These are phyloP conservation scores for Micrasema minimum DNA, from an alignment of 1,140 invertebrate species.

Conservation along the genomic window DNA sequence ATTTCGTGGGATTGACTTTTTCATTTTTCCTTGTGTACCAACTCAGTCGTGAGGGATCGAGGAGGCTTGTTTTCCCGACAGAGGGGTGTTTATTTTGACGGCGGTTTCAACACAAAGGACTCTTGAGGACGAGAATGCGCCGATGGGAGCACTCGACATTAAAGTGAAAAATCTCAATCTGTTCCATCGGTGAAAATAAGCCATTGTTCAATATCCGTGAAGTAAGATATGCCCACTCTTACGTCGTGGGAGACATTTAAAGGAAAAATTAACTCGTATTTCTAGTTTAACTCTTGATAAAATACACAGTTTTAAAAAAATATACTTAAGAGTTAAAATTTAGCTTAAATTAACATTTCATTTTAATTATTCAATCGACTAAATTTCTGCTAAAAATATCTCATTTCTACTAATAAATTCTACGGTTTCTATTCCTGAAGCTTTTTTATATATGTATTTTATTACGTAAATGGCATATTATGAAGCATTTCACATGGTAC, in stretches of 20 bases:
- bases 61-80: constrained; percentile 34
- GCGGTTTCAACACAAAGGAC: constrained; percentile 32
- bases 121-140: constrained; percentile 2
- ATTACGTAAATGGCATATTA: too few relatives aligned
- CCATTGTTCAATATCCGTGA: constrained; percentile 25
- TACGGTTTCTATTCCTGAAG: too few relatives aligned
- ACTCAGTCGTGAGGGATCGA: constrained; percentile 35
- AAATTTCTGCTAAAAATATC: too few relatives aligned
- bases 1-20: constrained; percentile 31
- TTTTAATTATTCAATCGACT: too few relatives aligned
- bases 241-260: constrained; percentile 5
- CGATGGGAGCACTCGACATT: constrained; percentile 26
- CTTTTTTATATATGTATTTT: too few relatives aligned
- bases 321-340: too few relatives aligned
- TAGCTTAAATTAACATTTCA: too few relatives aligned
- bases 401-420: too few relatives aligned
- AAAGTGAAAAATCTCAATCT: constrained; percentile 36
- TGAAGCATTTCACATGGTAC: too few relatives aligned
- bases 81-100: constrained; percentile 43
- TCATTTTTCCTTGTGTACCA: constrained; percentile 36
- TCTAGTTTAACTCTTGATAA: too few relatives aligned
- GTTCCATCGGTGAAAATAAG: constrained; percentile 31
- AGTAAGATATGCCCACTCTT: neutral
- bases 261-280: neutral
- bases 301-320: too few relatives aligned